Base-by-base conservation (phyloP, 1,140 invertebrate species). In the Oscheius sp. region DNA sequence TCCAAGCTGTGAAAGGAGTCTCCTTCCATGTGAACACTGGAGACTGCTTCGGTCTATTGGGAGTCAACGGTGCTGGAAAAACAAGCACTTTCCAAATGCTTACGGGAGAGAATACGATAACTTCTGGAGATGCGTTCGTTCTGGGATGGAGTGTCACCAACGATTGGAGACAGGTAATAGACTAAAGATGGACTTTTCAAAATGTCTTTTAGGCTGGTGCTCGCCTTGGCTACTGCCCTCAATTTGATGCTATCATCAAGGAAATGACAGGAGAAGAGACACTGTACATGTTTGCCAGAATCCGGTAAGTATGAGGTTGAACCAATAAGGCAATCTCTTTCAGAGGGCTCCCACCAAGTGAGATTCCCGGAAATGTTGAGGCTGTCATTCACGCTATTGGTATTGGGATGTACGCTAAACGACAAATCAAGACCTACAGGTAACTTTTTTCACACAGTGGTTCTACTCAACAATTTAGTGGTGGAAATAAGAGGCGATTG, bases 181-280 rank as follows among this genome's bases (percentile, higher is more conserved):
- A 10, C n/a, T 42, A 42, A 42, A 23, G 15, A 23, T 13, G 23
- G 23, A 7, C 15, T 55, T 20, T 55, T 55, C 49, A 13, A 55
- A 13, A 13, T 55, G 49, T 23, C 28, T 55, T 42, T n/a, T 35
- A 74, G 64, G 77, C 77, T 18, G 76, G 77, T 28, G 61, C 35
- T 7, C 59, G 84, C 45, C 84, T 89, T 72, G 87, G 88, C 13
- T 89, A 88, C 78, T 89, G 88, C 80, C 88, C 88, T 1, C 88
- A 89, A 79, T 88, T 87, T 85, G 91, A 92, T 86, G 93, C 92
- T 2, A 85, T 95, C 34, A 88, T 93, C 68, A 89, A 90, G 62
- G 89, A 91, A 79, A 86, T 94, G 45, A 93, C 91, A 0, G 92
- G 91, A 0, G 85, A 89, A 68, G 91, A 95, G 84, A 91, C 90